Evolutionary conservation across 2,888 invertebrate genomes (phyloP), one percentile per base, ranked within the genome.

Genomic region (Cetonia aurata): DNA sequence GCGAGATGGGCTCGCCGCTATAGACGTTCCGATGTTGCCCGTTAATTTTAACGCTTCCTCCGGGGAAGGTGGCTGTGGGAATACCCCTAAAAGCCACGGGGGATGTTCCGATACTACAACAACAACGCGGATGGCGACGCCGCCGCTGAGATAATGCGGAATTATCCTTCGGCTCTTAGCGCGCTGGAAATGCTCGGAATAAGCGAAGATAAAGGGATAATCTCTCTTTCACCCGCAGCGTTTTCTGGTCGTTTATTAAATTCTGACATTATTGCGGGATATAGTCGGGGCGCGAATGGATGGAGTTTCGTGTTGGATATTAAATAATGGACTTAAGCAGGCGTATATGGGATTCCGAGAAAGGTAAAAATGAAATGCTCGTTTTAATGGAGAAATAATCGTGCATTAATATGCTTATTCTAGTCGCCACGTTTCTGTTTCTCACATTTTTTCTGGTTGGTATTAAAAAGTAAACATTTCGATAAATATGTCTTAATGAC

Each of bases 181-280:
- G 33, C 56, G 56, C 15, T 25, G 55, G 13, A 56, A 56, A 56
- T 56, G 15, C 37, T 56, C 56, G 56, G 37, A 56, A 56, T 56
- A 56, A 33, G 37, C 37, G 56, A 37, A 56, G 56, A 56, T 56
- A 56, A 56, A 56, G 56, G 56, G 56, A 56, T 56, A 56, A 56
- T 56, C 56, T 56, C 56, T 37, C 56, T 56, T 56, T 37, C 56
- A 9, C 37, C 56, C 37, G 12, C 33, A 13, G 13, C 13, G 37
- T 1, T 44, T 44, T 25, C 25, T 44, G 33, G 31, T 10, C 56
- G 56, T 56, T 56, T 56, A 56, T 56, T 56, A 56, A 56, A 56
- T 56, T 56, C 56, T 33, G 37, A 37, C 56, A 37, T 56, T 56
- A 56, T 33, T 37, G 56, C 56, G 56, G 15, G 37, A 31, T 37